A percentile compares a stretch with the other conserved stretches of the same genome.
Evolutionary conservation across 1,140 invertebrate species (phyloP).

Genomic region (Heliconius himera): DNA sequence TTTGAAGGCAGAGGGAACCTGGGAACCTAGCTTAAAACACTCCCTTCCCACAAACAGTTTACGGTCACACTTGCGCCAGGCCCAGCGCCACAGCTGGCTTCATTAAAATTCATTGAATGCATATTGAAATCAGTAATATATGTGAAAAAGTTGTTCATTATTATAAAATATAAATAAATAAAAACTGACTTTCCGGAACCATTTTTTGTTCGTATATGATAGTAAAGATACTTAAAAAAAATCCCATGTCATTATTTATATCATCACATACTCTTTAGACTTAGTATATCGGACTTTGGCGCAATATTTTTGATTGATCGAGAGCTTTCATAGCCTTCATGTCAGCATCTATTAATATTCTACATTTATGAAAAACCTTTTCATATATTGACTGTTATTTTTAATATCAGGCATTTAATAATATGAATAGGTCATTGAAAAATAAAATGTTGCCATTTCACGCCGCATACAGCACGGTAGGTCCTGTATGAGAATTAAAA

Average conservation of each 20-base stretch:
- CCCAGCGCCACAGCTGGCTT: no score
- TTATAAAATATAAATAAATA: no score
- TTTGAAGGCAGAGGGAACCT: no score
- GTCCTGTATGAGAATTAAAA: no score
- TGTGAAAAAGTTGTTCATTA: no score
- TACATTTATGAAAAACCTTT: neutral
- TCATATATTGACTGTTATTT: neutral
- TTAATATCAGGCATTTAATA: neutral
- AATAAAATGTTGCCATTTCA: neutral
- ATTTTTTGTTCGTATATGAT: no score
- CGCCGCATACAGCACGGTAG: no score
- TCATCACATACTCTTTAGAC: neutral
- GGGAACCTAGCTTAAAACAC: neutral
- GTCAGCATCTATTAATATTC: neutral
- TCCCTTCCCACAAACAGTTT: neutral
- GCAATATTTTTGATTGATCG: neutral
- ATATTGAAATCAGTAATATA: no score
- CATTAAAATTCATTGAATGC: no score
- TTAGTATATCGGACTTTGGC: neutral
- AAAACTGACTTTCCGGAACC: no score
- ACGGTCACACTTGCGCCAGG: no score
- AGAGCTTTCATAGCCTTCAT: neutral
- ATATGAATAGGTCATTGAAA: no score
- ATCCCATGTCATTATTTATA: neutral
- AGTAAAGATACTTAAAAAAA: neutral